Evolutionary conservation across 2,888 invertebrate species (phyloP).

Genomic region (Hemistola chrysoprasaria): DNA sequence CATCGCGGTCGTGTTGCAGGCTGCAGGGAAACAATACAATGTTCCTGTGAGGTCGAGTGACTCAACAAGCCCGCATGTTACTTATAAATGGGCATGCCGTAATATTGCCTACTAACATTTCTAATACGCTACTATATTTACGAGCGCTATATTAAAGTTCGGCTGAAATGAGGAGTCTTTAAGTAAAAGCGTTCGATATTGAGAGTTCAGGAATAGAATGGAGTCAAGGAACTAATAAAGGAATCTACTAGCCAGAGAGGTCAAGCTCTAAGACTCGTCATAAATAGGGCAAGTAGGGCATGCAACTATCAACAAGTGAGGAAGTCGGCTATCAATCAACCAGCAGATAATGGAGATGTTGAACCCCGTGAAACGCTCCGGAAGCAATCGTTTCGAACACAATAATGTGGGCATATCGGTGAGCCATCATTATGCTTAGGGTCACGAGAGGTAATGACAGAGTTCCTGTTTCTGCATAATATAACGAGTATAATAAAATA

Average conservation of each 20-base stretch:
- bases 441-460: constrained; percentile 17
- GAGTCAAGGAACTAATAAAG: constrained; percentile 46
- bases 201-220: constrained; percentile 37
- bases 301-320: constrained; percentile 55
- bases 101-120: constrained; percentile 4
- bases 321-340: constrained; percentile 75
- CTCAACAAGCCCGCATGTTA: constrained; percentile 60
- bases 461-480: constrained; percentile 19
- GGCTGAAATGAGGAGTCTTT: constrained; percentile 3
- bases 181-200: constrained; percentile 13
- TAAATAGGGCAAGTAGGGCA: constrained; percentile 55
- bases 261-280: constrained; percentile 12
- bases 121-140: constrained; percentile 18
- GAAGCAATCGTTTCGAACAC: constrained; percentile 52
- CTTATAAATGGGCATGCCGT: constrained; percentile 34
- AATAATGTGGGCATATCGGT: constrained; percentile 25
- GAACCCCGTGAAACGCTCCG: constrained; percentile 58
- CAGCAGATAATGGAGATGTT: constrained; percentile 67
- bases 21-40: constrained; percentile 61
- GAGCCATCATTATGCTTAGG: constrained; percentile 24
- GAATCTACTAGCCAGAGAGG: constrained; percentile 17
- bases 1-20: constrained; percentile 55
- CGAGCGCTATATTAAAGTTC: constrained; percentile 5
- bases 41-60: constrained; percentile 69
- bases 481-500: constrained; percentile 5